Evolutionary conservation across 92 coral and sea anemone species (phyloP), one percentile per base, ranked within the genome.

Genomic region (Scolanthus callimorphus): DNA sequence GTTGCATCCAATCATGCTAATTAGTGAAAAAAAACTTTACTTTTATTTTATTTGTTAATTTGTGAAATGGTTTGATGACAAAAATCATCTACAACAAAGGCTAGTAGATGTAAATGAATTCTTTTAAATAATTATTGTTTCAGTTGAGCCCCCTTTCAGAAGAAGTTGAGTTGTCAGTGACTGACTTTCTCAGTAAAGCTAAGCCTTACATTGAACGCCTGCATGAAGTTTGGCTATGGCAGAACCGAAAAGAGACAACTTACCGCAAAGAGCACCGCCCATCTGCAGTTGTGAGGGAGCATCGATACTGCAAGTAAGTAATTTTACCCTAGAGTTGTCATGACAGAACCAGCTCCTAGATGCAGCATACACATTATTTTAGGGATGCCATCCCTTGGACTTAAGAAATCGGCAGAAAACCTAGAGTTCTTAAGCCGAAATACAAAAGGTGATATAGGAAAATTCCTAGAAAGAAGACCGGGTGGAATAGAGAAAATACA

Each of bases 151-250:
- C 87, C 19, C 80, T 84, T 21, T 95, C 99, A 30, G 99, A 84
- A 65, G 99, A 94, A 24, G 83, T 84, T 4, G 89, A 89, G 62
- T 70, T 94, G 25, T 77, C 99, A 11, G 77, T 94, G 31, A 94
- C 80, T 34, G 97, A 94, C 59, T 94, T 94, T 48, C 79, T 94
- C 56, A 94, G 99, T 79, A 94, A 94, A 68, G 96, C 99, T 11
- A 94, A 94, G 78, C 99, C 99, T 4, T 94, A 89, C 46, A 71
- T 94, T 15, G 99, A 94, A 63, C 84, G 99, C 62, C 95, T 94
- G 25, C 99, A 94, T 46, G 99, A 94, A 64, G 91, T 94, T 21
- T 94, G 99, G 99, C 64, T 70, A 37, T 94, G 99, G 99, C 99
- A 94, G 43, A 94, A 94, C 70, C 79, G 88, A 45, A 94, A 85